These are phyloP conservation scores for Xiphorhynchus elegans DNA, from an alignment of 2,113 vertebrate genomes.

Conservation along the genomic window DNA sequence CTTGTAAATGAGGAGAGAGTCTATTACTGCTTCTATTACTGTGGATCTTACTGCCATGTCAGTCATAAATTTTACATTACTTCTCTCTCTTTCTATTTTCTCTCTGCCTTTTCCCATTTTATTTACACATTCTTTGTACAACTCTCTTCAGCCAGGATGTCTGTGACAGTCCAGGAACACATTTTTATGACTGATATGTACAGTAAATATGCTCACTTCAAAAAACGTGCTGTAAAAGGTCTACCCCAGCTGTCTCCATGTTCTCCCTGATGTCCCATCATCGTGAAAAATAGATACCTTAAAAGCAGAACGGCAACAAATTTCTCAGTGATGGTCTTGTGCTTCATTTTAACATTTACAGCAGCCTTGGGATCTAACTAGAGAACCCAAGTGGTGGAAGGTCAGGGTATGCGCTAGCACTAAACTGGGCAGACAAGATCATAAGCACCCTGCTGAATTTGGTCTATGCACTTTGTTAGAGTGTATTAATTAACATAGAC, in stretches of 20 bases:
- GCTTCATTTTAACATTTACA: conserved; percentile 43
- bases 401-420: background rate
- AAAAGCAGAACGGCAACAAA: conserved; percentile 17
- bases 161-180: background rate
- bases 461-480: background rate
- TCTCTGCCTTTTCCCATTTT: background rate
- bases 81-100: background rate
- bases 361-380: background rate
- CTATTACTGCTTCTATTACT: background rate
- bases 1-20: background rate
- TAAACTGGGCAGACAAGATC: background rate
- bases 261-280: background rate
- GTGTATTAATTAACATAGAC: background rate
- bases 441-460: background rate
- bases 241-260: background rate
- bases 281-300: background rate
- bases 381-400: background rate
- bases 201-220: background rate
- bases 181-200: background rate
- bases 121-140: background rate
- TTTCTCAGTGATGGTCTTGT: background rate
- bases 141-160: background rate
- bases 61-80: background rate
- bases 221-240: background rate
- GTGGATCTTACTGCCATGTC: background rate